Evolutionary conservation across 2,113 vertebrate species (phyloP).

Genomic region (Illadopsis cleaveri): DNA sequence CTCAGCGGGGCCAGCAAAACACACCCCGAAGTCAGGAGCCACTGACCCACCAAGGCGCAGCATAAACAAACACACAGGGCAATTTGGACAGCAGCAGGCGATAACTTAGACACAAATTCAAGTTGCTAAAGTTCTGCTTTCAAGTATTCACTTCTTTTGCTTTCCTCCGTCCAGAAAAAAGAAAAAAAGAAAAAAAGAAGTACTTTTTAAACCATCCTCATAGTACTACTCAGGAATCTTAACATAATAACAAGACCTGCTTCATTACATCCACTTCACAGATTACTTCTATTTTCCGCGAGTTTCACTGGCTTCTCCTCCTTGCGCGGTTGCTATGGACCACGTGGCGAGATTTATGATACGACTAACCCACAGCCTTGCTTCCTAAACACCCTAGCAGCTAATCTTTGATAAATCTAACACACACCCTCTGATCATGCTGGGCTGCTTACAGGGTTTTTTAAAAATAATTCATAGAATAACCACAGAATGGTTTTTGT

Average conservation of each 20-base stretch:
- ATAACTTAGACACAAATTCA: not conserved
- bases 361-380: not conserved
- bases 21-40: not conserved
- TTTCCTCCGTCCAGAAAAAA: too few species aligned
- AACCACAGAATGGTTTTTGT: not conserved
- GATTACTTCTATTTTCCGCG: not conserved
- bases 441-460: not conserved
- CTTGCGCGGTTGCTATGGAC: not conserved
- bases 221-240: not conserved
- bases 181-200: not conserved
- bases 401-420: not conserved
- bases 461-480: not conserved
- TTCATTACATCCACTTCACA: not conserved
- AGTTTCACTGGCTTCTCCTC: not conserved
- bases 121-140: not conserved
- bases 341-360: constrained; percentile 1
- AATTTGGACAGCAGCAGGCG: not conserved
- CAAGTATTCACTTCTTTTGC: not conserved
- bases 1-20: not conserved
- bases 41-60: not conserved
- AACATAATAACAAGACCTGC: not conserved
- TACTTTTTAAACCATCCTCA: not conserved
- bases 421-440: not conserved
- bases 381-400: not conserved
- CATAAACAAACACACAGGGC: not conserved